Evolutionary conservation across 2,113 vertebrate species (phyloP), one percentile per base, ranked within the genome.

Genomic region (Natator depressus): DNA sequence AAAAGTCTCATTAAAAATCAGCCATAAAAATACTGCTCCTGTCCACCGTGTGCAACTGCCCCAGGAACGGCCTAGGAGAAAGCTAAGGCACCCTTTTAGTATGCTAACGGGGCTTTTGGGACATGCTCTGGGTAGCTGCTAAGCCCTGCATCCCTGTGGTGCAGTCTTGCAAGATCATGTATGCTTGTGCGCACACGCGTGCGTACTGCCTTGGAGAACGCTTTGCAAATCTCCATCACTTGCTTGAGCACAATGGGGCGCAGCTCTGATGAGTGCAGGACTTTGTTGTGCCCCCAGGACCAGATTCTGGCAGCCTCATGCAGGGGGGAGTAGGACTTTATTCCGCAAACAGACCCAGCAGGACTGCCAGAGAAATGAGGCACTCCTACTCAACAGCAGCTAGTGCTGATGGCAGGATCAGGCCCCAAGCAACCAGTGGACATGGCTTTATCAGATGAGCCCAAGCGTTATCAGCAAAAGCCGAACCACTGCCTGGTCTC

Each of bases 251-350:
- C 38, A 27, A 57, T 38, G 38, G 69, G 69, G n/a, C 19, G 17
- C 42, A 38, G 11, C 42, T 46, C 38, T 6, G 20, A 46, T 12
- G 22, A 38, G 38, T 13, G 42, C 22, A 5, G 38, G 20, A 76
- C 25, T 76, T 47, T 5, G 5, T n/a, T 29, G n/a, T 81, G n/a
- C 31, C n/a, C n/a, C 47, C 76, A 57, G 62, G 29, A 59, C 54
- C 3, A 0, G 22, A 76, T 54, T 42, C 84, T 53, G 78, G 19
- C 62, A 20, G 38, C 27, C 65, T 16, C 1, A 0, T 42, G 22
- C 35, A 81, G 72, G 42, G 42, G 42, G 38, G 75, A 46, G 24
- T 24, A 38, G 20, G 24, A 25, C 38, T 22, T 25, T 27, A 57
- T 9, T 10, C 10, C 5, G 38, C 42, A 22, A 76, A 27, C 10